These are phyloP conservation scores for Nannoperca australis DNA, from an alignment of 2,797 vertebrate species.

Conservation along the genomic window DNA sequence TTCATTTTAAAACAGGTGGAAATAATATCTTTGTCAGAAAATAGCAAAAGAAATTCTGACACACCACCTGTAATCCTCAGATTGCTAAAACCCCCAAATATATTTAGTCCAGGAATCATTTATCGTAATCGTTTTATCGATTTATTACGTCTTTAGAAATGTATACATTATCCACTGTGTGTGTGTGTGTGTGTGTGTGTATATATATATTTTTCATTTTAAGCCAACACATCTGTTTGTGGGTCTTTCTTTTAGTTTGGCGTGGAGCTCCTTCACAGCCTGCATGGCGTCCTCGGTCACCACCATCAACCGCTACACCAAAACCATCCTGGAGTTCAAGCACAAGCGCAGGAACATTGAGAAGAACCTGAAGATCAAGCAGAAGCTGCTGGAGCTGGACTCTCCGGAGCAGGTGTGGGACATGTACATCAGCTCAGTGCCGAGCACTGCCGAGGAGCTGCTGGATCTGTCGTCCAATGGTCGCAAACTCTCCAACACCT, in stretches of 20 bases:
- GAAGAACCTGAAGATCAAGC: conserved; percentile 91
- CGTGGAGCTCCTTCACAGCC: conserved; percentile 93
- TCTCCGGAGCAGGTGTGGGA: conserved; percentile 90
- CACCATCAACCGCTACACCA: conserved; percentile 92
- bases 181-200: too few species aligned
- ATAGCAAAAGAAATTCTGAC: too few species aligned
- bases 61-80: too few species aligned
- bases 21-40: background rate
- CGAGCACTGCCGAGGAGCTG: conserved; percentile 85
- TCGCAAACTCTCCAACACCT: conserved; percentile 85
- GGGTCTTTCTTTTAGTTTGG: conserved; percentile 82
- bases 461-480: conserved; percentile 83
- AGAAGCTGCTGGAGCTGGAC: conserved; percentile 86
- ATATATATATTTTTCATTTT: background rate
- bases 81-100: too few species aligned
- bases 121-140: too few species aligned
- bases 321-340: conserved; percentile 92
- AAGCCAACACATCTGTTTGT: background rate
- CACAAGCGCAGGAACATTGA: conserved; percentile 91
- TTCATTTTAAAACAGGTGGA: background rate
- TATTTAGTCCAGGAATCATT: too few species aligned
- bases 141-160: background rate
- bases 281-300: conserved; percentile 94
- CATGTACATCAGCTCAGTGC: conserved; percentile 91
- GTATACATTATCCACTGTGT: background rate